Evolutionary conservation across 1,140 invertebrate genomes (phyloP), one percentile per base, ranked within the genome.

Genomic region (Hesperophylax magnus): DNA sequence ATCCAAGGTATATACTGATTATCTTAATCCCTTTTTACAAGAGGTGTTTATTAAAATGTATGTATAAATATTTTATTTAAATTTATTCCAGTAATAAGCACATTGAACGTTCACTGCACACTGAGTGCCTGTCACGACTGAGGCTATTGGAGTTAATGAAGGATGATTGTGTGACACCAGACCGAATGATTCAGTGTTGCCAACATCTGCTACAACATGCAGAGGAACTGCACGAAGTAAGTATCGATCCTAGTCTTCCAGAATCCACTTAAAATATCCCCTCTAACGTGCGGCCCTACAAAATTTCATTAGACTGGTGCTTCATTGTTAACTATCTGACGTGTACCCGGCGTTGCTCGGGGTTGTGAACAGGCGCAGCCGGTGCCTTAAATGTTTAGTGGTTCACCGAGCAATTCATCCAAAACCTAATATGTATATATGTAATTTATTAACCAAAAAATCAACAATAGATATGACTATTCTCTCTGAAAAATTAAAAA

Each of bases 151-250:
- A 93, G 18, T 88, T 98, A 0, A 91, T 92, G 78, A 98, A 98
- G 89, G 97, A 98, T 85, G 97, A 98, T 85, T 96, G 95, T 84
- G 94, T 98, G 7, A 96, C 95, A 0, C 96, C 97, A 0, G 94
- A 94, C 81, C 91, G 96, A 22, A 98, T 98, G 96, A 96, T 97
- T 80, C 87, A 93, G 61, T 97, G 96, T 82, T 96, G 95, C 85
- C 89, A 93, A 82, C 91, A 93, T 74, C 87, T 98, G 54, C 87
- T 97, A 7, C 81, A 90, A 34, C 86, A 93, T 80, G 89, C 92
- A 79, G 65, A 72, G n/a, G 75, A 85, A 84, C 77, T 85, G 85
- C 61, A 86, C 85, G 18, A 78, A 58, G 81, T 82, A 80, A 61
- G 52, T 17, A 82, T 6, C 18, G 20, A 58, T 77, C 24, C 15